These are phyloP conservation scores for Chlorodrepanis virens DNA, from an alignment of 2,113 vertebrate species.

Conservation along the genomic window DNA sequence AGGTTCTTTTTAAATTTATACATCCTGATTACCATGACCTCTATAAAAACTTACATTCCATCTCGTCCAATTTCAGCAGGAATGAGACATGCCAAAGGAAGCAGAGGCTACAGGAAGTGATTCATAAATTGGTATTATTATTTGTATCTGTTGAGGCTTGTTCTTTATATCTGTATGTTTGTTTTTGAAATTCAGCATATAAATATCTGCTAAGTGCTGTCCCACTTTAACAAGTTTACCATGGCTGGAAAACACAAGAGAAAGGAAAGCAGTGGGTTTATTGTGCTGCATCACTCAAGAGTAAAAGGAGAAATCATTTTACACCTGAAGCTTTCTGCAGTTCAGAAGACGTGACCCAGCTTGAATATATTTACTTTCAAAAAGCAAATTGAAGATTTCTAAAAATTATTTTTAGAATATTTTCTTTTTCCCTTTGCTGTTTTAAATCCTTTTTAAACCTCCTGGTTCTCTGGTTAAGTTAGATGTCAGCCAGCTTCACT, in stretches of 20 bases:
- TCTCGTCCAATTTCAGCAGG: not conserved
- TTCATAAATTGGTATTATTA: not conserved
- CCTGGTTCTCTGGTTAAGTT: not conserved
- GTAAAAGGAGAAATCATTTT: not conserved
- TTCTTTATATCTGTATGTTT: not conserved
- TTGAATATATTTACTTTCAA: not conserved
- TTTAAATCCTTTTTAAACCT: not conserved
- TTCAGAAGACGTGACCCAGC: not conserved
- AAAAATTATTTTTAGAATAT: not conserved
- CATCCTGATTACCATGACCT: not conserved
- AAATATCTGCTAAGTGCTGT: not conserved
- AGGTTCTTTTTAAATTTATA: not conserved
- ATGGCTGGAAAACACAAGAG: not conserved
- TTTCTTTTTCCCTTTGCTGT: not conserved
- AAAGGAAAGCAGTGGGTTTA: not conserved
- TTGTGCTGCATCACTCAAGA: not conserved
- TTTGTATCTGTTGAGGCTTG: conserved; percentile 15
- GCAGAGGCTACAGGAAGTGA: not conserved
- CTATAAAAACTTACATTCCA: not conserved
- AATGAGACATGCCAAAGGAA: not conserved
- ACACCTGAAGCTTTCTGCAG: not conserved
- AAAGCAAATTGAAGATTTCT: not conserved
- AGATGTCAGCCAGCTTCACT: not conserved
- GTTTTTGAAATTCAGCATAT: not conserved
- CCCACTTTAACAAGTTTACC: not conserved